Evolutionary conservation across 1,140 invertebrate species (phyloP).

Genomic region (Homarus americanus): DNA sequence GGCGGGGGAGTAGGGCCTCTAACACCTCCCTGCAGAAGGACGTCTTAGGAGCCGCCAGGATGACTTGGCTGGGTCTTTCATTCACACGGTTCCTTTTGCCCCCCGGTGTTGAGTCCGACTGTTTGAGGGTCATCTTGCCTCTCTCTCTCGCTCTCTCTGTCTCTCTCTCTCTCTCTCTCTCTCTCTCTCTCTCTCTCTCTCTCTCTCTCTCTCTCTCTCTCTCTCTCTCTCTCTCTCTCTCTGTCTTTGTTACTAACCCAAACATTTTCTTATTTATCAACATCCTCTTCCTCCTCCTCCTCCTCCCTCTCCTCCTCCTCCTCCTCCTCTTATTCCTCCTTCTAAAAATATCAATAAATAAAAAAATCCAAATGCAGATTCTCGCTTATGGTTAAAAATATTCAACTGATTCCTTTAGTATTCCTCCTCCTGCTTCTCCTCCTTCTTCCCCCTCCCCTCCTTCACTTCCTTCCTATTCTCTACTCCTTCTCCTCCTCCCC

Average conservation of each 20-base stretch:
- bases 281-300: neutral
- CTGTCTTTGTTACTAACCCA: neutral
- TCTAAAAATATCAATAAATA: no score
- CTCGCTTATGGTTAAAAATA: no score
- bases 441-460: neutral
- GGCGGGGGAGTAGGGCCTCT: neutral
- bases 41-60: no score
- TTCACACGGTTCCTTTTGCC: no score
- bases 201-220: neutral
- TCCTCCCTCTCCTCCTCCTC: neutral
- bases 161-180: conserved; percentile 2
- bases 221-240: neutral
- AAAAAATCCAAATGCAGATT: no score
- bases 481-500: neutral
- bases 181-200: neutral
- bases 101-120: no score
- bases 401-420: no score
- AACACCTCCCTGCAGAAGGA: no score
- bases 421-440: neutral
- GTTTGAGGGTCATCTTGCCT: neutral
- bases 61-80: no score
- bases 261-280: neutral
- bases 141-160: neutral
- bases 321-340: neutral
- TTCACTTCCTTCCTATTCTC: neutral